phyloP scores from a whole-genome alignment of 2,113 vertebrate genomes.

The Cynocephalus volans region DNA sequence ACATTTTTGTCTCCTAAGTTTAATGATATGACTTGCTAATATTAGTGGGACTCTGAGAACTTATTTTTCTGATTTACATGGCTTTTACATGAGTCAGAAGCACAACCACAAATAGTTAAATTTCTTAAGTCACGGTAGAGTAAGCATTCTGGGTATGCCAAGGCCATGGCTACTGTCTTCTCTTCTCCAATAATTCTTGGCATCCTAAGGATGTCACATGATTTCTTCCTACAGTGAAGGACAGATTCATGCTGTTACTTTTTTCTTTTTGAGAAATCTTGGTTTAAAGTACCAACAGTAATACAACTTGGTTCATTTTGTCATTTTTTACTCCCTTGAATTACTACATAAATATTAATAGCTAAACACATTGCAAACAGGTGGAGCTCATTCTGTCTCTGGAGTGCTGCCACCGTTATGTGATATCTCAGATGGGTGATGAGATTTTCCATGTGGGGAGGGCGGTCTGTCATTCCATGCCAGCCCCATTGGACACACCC shows the following conservation, averaged over 20 bases:
- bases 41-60: slow-evolving; percentile 64
- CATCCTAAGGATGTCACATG: slow-evolving; percentile 72
- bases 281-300: slow-evolving; percentile 89
- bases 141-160: slow-evolving; percentile 55
- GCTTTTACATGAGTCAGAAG: slow-evolving; percentile 65
- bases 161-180: slow-evolving; percentile 60
- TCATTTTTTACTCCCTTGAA: slow-evolving; percentile 90
- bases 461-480: slow-evolving; percentile 91
- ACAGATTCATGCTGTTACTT: slow-evolving; percentile 84
- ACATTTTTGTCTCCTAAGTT: slow-evolving; percentile 60
- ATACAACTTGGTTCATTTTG: slow-evolving; percentile 91
- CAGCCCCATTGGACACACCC: slow-evolving; percentile 91
- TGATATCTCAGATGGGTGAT: slow-evolving; percentile 92
- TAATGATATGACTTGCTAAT: slow-evolving; percentile 63
- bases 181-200: slow-evolving; percentile 73
- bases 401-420: slow-evolving; percentile 91
- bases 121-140: slow-evolving; percentile 73
- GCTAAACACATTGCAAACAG: slow-evolving; percentile 93
- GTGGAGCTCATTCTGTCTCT: slow-evolving; percentile 93
- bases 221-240: slow-evolving; percentile 75
- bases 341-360: slow-evolving; percentile 94
- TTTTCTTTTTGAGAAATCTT: slow-evolving; percentile 82
- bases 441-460: slow-evolving; percentile 92
- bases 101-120: slow-evolving; percentile 67
- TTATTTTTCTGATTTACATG: slow-evolving; percentile 68